Percentiles rank a stretch among this genome's conserved stretches.
phyloP scores from a whole-genome alignment of 2,888 invertebrate species.

The Aricia artaxerxes region DNA sequence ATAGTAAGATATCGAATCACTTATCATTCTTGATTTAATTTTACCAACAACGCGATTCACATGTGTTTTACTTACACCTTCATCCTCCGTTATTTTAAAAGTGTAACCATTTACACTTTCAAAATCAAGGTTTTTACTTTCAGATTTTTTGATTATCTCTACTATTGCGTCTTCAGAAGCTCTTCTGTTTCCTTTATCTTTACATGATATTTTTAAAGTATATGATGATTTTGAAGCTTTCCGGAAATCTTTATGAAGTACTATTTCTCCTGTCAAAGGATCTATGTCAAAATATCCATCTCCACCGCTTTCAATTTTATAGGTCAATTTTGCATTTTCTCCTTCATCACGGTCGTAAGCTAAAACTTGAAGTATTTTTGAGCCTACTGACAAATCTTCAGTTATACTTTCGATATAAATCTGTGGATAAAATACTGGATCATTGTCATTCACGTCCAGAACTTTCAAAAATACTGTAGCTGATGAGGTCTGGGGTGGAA shows the following conservation, averaged over 20 bases:
- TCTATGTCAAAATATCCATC: constrained; percentile 91
- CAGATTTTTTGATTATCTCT: constrained; percentile 88
- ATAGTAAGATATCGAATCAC: constrained; percentile 85
- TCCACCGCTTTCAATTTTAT: constrained; percentile 88
- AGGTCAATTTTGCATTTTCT: constrained; percentile 91
- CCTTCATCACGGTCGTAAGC: constrained; percentile 93
- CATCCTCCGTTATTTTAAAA: constrained; percentile 91
- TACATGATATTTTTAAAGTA: constrained; percentile 87
- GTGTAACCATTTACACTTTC: constrained; percentile 88
- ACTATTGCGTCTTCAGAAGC: constrained; percentile 88
- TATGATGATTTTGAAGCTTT: constrained; percentile 85
- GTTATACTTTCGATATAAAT: constrained; percentile 89
- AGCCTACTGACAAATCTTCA: constrained; percentile 84
- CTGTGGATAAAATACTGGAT: constrained; percentile 94
- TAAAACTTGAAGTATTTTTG: constrained; percentile 85
- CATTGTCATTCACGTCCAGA: constrained; percentile 95
- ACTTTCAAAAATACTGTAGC: constrained; percentile 91
- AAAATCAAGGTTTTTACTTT: constrained; percentile 87
- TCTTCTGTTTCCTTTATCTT: constrained; percentile 88
- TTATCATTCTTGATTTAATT: constrained; percentile 83
- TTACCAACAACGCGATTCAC: constrained; percentile 88
- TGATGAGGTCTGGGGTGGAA: constrained; percentile 93
- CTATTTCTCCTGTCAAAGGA: constrained; percentile 87
- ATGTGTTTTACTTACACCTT: constrained; percentile 81
- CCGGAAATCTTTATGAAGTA: constrained; percentile 83